phyloP scores from a whole-genome alignment of 2,797 vertebrate genomes.

The Euthynnus affinis region DNA sequence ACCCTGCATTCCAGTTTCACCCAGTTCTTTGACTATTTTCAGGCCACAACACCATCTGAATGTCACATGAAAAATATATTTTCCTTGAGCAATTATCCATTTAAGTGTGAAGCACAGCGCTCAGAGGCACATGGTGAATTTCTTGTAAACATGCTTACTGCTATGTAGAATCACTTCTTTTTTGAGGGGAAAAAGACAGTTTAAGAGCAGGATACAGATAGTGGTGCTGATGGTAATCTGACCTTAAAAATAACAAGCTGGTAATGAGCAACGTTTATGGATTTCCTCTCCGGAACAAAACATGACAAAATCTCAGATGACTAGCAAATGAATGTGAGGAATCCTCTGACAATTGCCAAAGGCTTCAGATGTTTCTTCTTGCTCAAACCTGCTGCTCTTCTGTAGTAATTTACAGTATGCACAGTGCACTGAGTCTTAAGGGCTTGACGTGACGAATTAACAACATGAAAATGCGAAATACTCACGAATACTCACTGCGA shows the following conservation, averaged over 20 bases:
- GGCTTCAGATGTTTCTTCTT: conserved; percentile 55
- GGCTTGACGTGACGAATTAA: no score
- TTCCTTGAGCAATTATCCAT: conserved; percentile 62
- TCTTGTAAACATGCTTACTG: conserved; percentile 46
- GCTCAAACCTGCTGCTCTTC: conserved; percentile 41
- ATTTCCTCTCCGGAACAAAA: conserved; percentile 15
- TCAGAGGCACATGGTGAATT: conserved; percentile 15
- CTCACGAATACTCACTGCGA: no score
- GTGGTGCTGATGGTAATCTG: background rate
- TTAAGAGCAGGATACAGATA: background rate
- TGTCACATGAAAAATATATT: conserved; percentile 73
- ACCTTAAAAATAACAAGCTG: conserved; percentile 2
- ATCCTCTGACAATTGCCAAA: conserved; percentile 39
- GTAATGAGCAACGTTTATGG: background rate
- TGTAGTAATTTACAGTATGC: conserved; percentile 26
- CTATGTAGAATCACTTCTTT: background rate
- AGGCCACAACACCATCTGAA: conserved; percentile 65
- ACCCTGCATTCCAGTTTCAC: conserved; percentile 46
- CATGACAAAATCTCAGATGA: conserved; percentile 5
- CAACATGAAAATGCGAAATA: no score
- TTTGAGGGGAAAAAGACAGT: background rate
- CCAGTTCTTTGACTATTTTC: conserved; percentile 54
- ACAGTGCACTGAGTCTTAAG: conserved; percentile 7
- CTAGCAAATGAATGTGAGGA: conserved; percentile 35
- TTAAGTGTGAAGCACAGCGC: conserved; percentile 51